A percentile compares a stretch with the other conserved stretches of the same genome.
Conservation (phyloP, 2,113 vertebrate species). For the Melanocharis versteri region DNA sequence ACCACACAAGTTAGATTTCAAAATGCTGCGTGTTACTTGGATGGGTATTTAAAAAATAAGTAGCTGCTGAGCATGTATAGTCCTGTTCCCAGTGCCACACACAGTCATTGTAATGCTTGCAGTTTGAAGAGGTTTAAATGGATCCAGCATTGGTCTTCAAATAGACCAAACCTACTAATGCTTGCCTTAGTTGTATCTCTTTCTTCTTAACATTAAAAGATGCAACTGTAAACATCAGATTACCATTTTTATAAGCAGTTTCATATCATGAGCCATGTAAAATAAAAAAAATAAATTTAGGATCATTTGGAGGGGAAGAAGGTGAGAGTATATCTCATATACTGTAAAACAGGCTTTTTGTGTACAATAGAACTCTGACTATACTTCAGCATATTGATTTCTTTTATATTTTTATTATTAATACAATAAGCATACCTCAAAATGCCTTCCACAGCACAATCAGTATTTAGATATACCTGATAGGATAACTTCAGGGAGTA, state of each 20-base stretch:
- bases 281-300: slow-evolving; percentile 32
- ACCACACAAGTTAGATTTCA: slow-evolving; percentile 66
- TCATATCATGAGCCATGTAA: not conserved
- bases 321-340: not conserved
- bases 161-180: slow-evolving; percentile 49
- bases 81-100: slow-evolving; percentile 62
- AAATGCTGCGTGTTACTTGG: slow-evolving; percentile 47
- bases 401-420: slow-evolving; percentile 26
- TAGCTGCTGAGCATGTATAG: slow-evolving; percentile 41
- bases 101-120: slow-evolving; percentile 69
- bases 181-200: slow-evolving; percentile 8
- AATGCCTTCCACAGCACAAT: not conserved
- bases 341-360: not conserved
- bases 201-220: slow-evolving; percentile 65
- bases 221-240: slow-evolving; percentile 26
- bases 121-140: slow-evolving; percentile 46
- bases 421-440: not conserved
- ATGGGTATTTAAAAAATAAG: slow-evolving; percentile 60
- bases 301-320: slow-evolving; percentile 1
- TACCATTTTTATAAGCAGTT: slow-evolving; percentile 10
- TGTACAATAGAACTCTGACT: not conserved
- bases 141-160: slow-evolving; percentile 57
- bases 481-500: not conserved
- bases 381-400: slow-evolving; percentile 22
- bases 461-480: not conserved